Conservation (phyloP, 2,888 invertebrate genomes). For the Loripinus fragilis region DNA sequence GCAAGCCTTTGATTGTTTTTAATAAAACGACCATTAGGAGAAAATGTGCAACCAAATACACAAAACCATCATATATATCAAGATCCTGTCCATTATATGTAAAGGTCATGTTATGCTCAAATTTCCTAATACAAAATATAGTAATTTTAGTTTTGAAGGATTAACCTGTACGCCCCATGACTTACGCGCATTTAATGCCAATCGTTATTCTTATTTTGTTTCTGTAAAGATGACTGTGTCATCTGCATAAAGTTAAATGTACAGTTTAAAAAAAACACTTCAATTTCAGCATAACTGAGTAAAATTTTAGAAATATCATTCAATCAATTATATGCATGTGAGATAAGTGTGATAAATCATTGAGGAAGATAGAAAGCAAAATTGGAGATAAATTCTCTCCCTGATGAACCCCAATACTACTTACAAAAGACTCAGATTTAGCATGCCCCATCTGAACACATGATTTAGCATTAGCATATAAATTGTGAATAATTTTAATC, state of each 20-base stretch:
- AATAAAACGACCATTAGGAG: conserved; percentile 12
- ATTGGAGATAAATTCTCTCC: conserved; percentile 16
- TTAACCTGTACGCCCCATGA: conserved; percentile 28
- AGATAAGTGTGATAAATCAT: conserved; percentile 12
- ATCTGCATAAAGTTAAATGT: conserved; percentile 32
- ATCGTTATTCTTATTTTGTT: conserved; percentile 18
- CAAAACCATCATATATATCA: conserved; percentile 26
- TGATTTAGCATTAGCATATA: conserved; percentile 1
- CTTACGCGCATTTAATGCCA: conserved; percentile 30
- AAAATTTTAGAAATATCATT: background rate
- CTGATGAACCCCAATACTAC: conserved; percentile 2
- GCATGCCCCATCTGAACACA: background rate
- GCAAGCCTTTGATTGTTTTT: conserved; percentile 3
- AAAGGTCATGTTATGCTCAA: background rate
- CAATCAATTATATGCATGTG: conserved; percentile 1
- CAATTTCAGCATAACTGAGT: conserved; percentile 25
- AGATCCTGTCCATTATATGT: conserved; percentile 16
- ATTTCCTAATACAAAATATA: conserved; percentile 24
- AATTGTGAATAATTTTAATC: conserved; percentile 1
- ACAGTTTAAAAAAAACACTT: conserved; percentile 30
- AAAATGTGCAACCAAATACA: conserved; percentile 6
- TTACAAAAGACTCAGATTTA: background rate
- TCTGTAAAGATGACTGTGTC: conserved; percentile 37
- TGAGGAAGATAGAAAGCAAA: conserved; percentile 23
- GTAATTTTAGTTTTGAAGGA: conserved; percentile 31